Percentiles rank a stretch among this genome's conserved stretches.
phyloP scores from a whole-genome alignment of 2,888 invertebrate genomes.

The Epirrita christyi region DNA sequence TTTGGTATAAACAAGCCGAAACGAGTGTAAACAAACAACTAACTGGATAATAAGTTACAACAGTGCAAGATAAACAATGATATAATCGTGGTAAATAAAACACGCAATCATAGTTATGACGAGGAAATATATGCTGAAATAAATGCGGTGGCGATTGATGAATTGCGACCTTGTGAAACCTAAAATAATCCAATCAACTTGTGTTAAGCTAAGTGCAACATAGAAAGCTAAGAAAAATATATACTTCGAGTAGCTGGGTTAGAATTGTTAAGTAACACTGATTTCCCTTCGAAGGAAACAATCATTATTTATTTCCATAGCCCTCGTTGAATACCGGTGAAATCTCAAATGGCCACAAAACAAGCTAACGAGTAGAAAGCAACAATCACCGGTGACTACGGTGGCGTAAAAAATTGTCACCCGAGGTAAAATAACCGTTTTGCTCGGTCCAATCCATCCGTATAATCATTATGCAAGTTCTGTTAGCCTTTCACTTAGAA shows the following conservation, averaged over 20 bases:
- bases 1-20: slow-evolving; percentile 29
- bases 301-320: slow-evolving; percentile 10
- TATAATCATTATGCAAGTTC: slow-evolving; percentile 44
- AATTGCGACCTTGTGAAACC: too few relatives aligned
- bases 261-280: too few relatives aligned
- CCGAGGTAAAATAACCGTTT: slow-evolving; percentile 49
- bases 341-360: slow-evolving; percentile 25
- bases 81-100: slow-evolving; percentile 10
- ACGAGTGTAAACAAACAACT: slow-evolving; percentile 29
- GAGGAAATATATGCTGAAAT: neutral
- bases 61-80: slow-evolving; percentile 20
- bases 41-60: slow-evolving; percentile 23
- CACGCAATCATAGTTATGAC: neutral
- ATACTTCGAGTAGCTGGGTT: too few relatives aligned
- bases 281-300: neutral
- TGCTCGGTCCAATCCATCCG: slow-evolving; percentile 47
- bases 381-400: slow-evolving; percentile 30
- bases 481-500: slow-evolving; percentile 26
- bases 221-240: too few relatives aligned
- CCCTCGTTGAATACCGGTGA: slow-evolving; percentile 13
- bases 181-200: too few relatives aligned
- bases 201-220: too few relatives aligned
- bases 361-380: slow-evolving; percentile 46
- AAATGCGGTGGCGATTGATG: too few relatives aligned
- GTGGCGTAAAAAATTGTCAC: slow-evolving; percentile 58